Evolutionary conservation across 2,797 vertebrate genomes (phyloP).

Genomic region (Pampus argenteus): DNA sequence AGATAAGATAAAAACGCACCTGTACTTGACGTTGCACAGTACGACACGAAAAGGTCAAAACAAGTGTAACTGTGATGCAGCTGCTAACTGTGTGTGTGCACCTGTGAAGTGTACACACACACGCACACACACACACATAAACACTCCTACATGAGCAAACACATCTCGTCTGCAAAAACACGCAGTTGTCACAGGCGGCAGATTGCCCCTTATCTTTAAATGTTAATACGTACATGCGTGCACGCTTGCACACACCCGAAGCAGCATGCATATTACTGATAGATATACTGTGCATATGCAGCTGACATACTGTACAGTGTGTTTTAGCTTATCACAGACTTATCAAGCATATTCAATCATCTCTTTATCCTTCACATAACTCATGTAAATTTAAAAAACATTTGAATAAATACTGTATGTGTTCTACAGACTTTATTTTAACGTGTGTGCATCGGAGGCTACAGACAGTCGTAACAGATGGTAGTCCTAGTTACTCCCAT

Average conservation of each 20-base stretch:
- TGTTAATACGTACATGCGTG: neutral
- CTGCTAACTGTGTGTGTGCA: constrained; percentile 14
- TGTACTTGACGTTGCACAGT: neutral
- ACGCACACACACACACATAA: constrained; percentile 9
- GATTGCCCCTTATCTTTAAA: neutral
- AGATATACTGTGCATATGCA: constrained; percentile 11
- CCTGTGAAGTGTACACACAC: constrained; percentile 8
- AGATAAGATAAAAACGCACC: constrained; percentile 3
- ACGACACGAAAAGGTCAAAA: constrained; percentile 8
- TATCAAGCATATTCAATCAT: neutral
- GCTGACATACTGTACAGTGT: neutral
- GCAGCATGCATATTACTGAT: constrained; percentile 24
- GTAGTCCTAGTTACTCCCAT: neutral
- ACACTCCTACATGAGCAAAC: constrained; percentile 9
- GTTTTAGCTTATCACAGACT: constrained; percentile 18
- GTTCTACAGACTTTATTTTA: neutral
- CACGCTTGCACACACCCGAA: neutral
- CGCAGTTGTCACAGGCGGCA: neutral
- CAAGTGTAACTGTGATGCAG: constrained; percentile 4
- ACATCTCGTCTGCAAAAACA: neutral
- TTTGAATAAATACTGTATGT: neutral
- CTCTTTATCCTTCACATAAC: neutral
- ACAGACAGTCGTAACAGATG: too few species aligned
- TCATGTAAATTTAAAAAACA: constrained; percentile 4
- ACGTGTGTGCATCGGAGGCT: neutral